These are phyloP conservation scores for Caenorhabditis drosophilae DNA, from an alignment of 2,888 invertebrate genomes.

Conservation along the genomic window DNA sequence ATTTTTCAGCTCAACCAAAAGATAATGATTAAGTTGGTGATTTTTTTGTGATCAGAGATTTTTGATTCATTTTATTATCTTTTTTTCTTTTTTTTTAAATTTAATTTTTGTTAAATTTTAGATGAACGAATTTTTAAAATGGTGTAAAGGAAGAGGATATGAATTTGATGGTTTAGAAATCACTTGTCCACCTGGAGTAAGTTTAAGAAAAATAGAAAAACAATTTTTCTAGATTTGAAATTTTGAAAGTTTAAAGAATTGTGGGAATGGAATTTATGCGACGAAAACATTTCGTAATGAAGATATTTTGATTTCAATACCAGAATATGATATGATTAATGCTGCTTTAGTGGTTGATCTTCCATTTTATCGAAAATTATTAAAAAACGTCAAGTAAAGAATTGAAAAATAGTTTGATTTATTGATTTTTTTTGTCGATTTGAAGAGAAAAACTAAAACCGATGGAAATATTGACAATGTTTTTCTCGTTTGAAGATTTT, in stretches of 20 bases:
- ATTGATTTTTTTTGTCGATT: too few relatives aligned
- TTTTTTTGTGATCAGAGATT: background rate
- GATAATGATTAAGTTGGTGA: background rate
- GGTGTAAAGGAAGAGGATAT: conserved; percentile 40
- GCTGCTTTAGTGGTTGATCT: conserved; percentile 48
- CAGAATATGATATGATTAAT: conserved; percentile 43
- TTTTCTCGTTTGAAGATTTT: conserved; percentile 53
- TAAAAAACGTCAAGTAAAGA: conserved; percentile 39
- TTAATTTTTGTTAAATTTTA: too few relatives aligned
- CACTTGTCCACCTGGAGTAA: conserved; percentile 28
- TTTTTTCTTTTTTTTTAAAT: background rate
- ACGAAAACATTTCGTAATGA: conserved; percentile 29
- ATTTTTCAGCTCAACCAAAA: too few relatives aligned
- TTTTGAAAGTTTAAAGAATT: conserved; percentile 25
- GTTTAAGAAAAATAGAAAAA: background rate
- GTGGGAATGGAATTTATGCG: conserved; percentile 51
- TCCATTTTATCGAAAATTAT: conserved; percentile 45
- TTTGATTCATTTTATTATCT: background rate
- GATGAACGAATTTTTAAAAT: conserved; percentile 44
- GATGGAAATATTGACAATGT: conserved; percentile 57
- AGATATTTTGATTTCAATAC: conserved; percentile 34
- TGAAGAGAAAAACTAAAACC: conserved; percentile 46
- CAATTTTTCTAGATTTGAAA: too few relatives aligned
- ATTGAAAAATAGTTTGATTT: background rate
- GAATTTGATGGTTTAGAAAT: conserved; percentile 47